Conservation (phyloP, 2,888 invertebrate genomes). For the Acleris cristana region DNA sequence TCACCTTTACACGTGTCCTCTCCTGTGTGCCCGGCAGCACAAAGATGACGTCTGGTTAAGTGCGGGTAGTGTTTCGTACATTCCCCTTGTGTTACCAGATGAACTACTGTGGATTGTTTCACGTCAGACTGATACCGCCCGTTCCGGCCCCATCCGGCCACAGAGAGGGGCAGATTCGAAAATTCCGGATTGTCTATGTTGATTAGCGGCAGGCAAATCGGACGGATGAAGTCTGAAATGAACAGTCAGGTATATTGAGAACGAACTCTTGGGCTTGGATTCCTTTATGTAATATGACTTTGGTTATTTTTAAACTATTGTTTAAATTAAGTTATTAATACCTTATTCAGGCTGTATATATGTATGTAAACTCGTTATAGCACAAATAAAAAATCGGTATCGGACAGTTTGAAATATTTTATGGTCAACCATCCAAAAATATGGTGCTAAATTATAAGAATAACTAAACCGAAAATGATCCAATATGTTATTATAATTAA, state of each 20-base stretch:
- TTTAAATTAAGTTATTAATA: no score
- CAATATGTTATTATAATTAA: no score
- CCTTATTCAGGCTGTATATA: no score
- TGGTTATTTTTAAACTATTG: no score
- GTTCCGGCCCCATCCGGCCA: slow-evolving; percentile 75
- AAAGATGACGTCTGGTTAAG: slow-evolving; percentile 63
- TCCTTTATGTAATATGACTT: background rate
- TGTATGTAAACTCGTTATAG: no score
- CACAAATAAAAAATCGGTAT: no score
- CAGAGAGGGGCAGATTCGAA: slow-evolving; percentile 63
- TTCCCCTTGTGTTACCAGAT: slow-evolving; percentile 64
- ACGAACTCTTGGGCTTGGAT: background rate
- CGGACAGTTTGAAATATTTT: no score
- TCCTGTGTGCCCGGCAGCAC: slow-evolving; percentile 70
- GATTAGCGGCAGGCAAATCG: slow-evolving; percentile 71
- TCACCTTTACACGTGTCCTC: slow-evolving; percentile 78
- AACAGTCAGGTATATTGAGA: background rate
- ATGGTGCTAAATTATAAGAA: no score
- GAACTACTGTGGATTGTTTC: slow-evolving; percentile 71
- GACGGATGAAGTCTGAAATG: slow-evolving; percentile 70
- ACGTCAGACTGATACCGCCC: slow-evolving; percentile 62
- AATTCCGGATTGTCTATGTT: slow-evolving; percentile 66
- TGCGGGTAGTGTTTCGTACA: slow-evolving; percentile 62
- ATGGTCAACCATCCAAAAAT: no score
- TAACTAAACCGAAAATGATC: no score